A percentile compares a stretch with the other conserved stretches of the same genome.
phyloP scores from a whole-genome alignment of 2,888 invertebrate genomes.

The Eumacrocentrus americanus region DNA sequence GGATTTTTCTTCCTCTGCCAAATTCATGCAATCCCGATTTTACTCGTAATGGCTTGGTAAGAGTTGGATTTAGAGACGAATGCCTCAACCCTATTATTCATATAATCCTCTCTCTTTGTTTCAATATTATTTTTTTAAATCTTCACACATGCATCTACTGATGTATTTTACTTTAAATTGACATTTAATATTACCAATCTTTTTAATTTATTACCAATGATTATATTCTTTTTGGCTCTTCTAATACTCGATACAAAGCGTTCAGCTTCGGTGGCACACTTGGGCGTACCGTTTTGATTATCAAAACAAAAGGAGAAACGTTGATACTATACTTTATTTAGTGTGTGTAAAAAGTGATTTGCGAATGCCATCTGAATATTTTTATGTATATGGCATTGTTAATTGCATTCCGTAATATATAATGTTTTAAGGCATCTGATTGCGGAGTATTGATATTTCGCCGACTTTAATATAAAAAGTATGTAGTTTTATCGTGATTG shows the following conservation, averaged over 20 bases:
- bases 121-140: too few species aligned
- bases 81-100: background rate
- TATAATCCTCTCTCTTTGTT: slow-evolving; percentile 1
- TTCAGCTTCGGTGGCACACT: slow-evolving; percentile 23
- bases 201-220: slow-evolving; percentile 4
- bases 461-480: slow-evolving; percentile 26
- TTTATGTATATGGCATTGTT: slow-evolving; percentile 37
- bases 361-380: slow-evolving; percentile 26
- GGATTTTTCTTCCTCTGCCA: slow-evolving; percentile 31
- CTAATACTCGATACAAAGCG: slow-evolving; percentile 31
- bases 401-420: slow-evolving; percentile 43
- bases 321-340: slow-evolving; percentile 22
- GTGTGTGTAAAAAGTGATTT: slow-evolving; percentile 24
- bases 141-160: background rate
- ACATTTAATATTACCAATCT: slow-evolving; percentile 14
- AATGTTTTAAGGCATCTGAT: slow-evolving; percentile 37
- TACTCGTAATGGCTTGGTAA: slow-evolving; percentile 23
- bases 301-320: slow-evolving; percentile 10
- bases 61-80: slow-evolving; percentile 12
- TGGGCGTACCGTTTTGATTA: slow-evolving; percentile 17
- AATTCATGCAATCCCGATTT: slow-evolving; percentile 25
- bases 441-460: slow-evolving; percentile 33
- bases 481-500: background rate
- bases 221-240: slow-evolving; percentile 25
- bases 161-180: too few species aligned